These are phyloP conservation scores for Cremastinae sp. DNA, from an alignment of 2,888 invertebrate species.

Conservation along the genomic window DNA sequence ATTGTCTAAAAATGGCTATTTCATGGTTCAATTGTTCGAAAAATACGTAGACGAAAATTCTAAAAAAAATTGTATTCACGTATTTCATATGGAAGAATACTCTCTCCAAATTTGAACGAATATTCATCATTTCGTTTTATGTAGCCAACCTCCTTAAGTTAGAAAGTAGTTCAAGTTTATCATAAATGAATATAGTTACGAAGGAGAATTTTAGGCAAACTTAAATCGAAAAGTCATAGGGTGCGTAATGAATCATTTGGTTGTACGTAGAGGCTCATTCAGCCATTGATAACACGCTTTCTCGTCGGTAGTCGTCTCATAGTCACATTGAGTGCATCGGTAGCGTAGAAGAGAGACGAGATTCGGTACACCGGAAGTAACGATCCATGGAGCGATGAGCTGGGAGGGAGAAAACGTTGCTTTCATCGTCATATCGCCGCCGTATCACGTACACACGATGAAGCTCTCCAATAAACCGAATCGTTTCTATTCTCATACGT, in stretches of 20 bases:
- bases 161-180: too few relatives aligned
- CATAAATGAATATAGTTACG: too few relatives aligned
- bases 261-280: slow-evolving; percentile 18
- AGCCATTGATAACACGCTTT: slow-evolving; percentile 23
- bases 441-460: slow-evolving; percentile 45
- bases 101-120: too few relatives aligned
- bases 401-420: slow-evolving; percentile 33
- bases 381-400: slow-evolving; percentile 1
- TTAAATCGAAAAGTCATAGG: too few relatives aligned
- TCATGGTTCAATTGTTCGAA: too few relatives aligned
- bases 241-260: not conserved
- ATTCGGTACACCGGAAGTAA: slow-evolving; percentile 40
- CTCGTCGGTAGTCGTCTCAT: slow-evolving; percentile 16
- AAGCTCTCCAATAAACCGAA: slow-evolving; percentile 49
- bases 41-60: too few relatives aligned
- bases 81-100: too few relatives aligned
- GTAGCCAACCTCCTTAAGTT: too few relatives aligned
- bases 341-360: slow-evolving; percentile 11
- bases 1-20: too few relatives aligned
- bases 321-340: not conserved
- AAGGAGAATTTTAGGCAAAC: too few relatives aligned
- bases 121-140: too few relatives aligned
- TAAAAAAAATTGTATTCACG: too few relatives aligned
- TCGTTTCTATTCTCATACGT: slow-evolving; percentile 36
- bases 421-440: slow-evolving; percentile 27